These are phyloP conservation scores for Calameuta pallipes DNA, from an alignment of 2,888 invertebrate species.

Conservation along the genomic window DNA sequence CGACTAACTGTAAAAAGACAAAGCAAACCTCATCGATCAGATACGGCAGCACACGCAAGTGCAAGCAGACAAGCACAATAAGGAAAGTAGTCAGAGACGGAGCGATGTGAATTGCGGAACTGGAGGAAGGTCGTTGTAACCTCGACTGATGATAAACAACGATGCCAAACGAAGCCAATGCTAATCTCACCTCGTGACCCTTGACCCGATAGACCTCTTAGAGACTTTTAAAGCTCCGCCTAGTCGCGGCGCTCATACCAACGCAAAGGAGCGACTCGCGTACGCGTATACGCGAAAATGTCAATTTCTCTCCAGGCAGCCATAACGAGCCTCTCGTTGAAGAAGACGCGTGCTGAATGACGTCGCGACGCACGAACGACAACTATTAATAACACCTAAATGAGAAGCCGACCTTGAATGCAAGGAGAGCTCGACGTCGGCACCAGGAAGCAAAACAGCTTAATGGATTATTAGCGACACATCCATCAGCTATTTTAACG, in stretches of 20 bases:
- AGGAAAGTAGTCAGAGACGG: not conserved
- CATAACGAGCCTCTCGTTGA: not conserved
- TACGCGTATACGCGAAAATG: not conserved
- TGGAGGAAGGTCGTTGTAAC: constrained; percentile 22
- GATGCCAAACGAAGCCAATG: not conserved
- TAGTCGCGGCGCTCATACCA: not conserved
- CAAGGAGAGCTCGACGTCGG: constrained; percentile 17
- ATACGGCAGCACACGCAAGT: not conserved
- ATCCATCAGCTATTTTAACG: not conserved
- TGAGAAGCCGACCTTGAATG: constrained; percentile 40
- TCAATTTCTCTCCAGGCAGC: not conserved
- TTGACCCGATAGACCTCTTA: not conserved
- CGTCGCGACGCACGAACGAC: not conserved
- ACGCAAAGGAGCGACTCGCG: not conserved
- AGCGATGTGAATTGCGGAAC: constrained; percentile 13
- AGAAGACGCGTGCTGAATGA: not conserved
- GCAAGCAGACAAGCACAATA: constrained; percentile 17
- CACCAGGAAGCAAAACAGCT: constrained; percentile 26
- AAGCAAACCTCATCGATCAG: not conserved
- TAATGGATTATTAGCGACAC: constrained; percentile 17
- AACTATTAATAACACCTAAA: constrained; percentile 45
- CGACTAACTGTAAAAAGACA: not conserved
- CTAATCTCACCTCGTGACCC: not conserved
- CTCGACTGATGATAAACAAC: not conserved
- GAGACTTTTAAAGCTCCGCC: not conserved